A percentile compares a stretch with the other conserved stretches of the same genome.
Evolutionary conservation across 2,797 vertebrate species (phyloP).

Genomic region (Rhynchonycteris naso): DNA sequence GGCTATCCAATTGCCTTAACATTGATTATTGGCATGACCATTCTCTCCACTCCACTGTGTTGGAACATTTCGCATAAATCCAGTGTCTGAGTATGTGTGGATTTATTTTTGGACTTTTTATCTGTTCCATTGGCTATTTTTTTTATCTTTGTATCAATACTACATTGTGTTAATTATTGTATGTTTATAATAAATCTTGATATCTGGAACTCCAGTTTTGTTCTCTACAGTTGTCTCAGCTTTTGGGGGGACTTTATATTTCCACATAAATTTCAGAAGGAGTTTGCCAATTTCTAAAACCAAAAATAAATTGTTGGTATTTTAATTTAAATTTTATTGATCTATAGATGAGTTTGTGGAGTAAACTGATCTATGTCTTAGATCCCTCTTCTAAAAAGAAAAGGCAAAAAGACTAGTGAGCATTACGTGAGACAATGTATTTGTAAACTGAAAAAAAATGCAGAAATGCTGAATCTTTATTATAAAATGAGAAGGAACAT

Average conservation of each 20-base stretch:
- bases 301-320: neutral
- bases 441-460: neutral
- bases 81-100: neutral
- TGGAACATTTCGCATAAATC: neutral
- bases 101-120: neutral
- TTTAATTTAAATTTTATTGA: neutral
- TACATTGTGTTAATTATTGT: neutral
- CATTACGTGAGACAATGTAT: neutral
- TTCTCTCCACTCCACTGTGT: neutral
- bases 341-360: neutral
- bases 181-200: neutral
- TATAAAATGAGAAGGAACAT: neutral
- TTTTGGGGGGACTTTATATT: neutral
- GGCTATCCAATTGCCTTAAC: neutral
- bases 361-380: neutral
- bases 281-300: neutral
- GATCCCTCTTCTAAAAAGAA: neutral
- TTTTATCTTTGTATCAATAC: neutral
- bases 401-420: neutral
- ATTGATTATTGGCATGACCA: neutral
- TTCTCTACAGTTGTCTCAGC: neutral
- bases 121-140: neutral
- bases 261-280: neutral
- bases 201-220: neutral
- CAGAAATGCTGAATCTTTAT: neutral